A percentile compares a stretch with the other conserved stretches of the same genome.
phyloP scores from a whole-genome alignment of 2,888 invertebrate genomes.

The Physocephala rufipes region DNA sequence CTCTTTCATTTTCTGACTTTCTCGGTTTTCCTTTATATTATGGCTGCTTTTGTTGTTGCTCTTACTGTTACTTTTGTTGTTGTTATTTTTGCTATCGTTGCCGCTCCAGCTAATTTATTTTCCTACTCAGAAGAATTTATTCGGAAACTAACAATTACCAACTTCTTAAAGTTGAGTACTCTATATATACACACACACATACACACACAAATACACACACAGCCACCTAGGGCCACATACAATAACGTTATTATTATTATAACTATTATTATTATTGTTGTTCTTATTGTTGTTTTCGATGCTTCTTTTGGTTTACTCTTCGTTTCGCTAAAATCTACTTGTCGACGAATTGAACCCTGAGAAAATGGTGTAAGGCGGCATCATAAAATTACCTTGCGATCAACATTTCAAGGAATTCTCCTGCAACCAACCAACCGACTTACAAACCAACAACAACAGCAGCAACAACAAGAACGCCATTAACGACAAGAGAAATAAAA shows the following conservation, averaged over 20 bases:
- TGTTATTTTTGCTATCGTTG: conserved; percentile 8
- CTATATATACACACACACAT: not conserved
- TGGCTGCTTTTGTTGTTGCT: not conserved
- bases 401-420: conserved; percentile 10
- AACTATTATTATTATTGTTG: conserved; percentile 1
- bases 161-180: not conserved
- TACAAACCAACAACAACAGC: too few relatives aligned
- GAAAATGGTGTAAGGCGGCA: conserved; percentile 30
- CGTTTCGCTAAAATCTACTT: conserved; percentile 35
- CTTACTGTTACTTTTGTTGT: conserved; percentile 7
- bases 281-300: not conserved
- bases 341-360: conserved; percentile 25
- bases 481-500: too few relatives aligned
- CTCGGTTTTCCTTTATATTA: not conserved
- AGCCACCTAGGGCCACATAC: not conserved
- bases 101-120: not conserved
- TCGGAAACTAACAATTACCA: too few relatives aligned
- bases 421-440: too few relatives aligned
- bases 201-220: not conserved
- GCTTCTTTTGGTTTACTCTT: conserved; percentile 6
- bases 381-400: conserved; percentile 7
- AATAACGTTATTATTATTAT: not conserved
- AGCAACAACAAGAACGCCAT: not conserved
- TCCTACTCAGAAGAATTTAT: not conserved
- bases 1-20: conserved; percentile 28